A percentile compares a stretch with the other conserved stretches of the same genome.
Conservation (phyloP, 2,113 vertebrate genomes). For the Clarias magur region DNA sequence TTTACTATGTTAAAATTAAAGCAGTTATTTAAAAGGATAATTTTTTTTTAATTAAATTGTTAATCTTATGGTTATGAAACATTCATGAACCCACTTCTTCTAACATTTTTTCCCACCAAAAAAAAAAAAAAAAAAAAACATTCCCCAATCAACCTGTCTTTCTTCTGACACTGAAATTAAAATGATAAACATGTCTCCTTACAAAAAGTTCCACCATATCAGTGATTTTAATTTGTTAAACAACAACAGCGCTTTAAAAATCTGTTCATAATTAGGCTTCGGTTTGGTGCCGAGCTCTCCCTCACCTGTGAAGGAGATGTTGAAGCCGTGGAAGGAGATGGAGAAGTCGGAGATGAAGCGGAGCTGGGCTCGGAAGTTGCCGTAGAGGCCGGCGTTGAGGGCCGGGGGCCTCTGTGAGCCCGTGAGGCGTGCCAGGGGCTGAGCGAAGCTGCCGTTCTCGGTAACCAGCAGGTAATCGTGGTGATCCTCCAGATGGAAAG, state of each 20-base stretch:
- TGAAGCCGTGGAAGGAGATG: constrained; percentile 78
- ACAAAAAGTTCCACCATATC: background rate
- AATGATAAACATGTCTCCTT: background rate
- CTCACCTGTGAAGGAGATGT: constrained; percentile 76
- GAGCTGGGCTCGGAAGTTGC: constrained; percentile 77
- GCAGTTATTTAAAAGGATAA: background rate
- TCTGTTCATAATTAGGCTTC: background rate
- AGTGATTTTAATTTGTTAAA: background rate
- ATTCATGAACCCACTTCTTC: background rate
- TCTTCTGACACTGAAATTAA: background rate
- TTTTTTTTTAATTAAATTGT: background rate
- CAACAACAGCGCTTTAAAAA: background rate
- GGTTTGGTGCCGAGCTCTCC: background rate
- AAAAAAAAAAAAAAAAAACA: background rate
- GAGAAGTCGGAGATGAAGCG: constrained; percentile 81
- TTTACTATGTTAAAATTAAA: background rate
- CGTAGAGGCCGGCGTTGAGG: constrained; percentile 74
- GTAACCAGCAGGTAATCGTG: constrained; percentile 79
- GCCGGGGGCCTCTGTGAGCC: constrained; percentile 69
- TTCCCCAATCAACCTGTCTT: background rate
- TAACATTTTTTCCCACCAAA: background rate
- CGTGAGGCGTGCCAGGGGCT: constrained; percentile 74
- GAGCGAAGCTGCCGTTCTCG: constrained; percentile 75
- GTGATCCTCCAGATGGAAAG: constrained; percentile 78
- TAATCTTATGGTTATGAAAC: background rate